A percentile compares a stretch with the other conserved stretches of the same genome.
These are phyloP conservation scores for Sylvia atricapilla DNA, from an alignment of 2,113 vertebrate genomes.

Conservation along the genomic window DNA sequence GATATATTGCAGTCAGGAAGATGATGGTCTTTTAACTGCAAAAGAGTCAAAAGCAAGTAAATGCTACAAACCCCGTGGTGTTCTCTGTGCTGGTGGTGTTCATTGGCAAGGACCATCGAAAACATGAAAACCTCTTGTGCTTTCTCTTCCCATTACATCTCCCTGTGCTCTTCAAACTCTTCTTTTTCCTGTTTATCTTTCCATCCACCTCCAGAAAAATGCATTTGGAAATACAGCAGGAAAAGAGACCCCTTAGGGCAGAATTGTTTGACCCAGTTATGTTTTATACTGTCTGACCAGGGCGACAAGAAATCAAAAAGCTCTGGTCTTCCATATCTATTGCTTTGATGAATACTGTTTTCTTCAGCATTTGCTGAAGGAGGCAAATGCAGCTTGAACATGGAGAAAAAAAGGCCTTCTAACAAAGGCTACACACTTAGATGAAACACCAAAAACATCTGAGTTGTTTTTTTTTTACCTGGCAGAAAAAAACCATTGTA, in stretches of 20 bases:
- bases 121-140: background rate
- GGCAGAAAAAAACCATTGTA: background rate
- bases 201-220: background rate
- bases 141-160: background rate
- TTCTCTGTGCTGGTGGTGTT: background rate
- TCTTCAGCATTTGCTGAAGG: background rate
- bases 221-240: background rate
- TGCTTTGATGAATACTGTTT: background rate
- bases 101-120: background rate
- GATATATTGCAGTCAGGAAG: background rate
- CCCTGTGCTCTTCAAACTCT: background rate
- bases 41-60: background rate
- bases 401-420: background rate
- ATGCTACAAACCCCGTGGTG: rapidly evolving
- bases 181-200: background rate
- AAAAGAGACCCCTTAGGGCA: background rate
- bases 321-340: background rate
- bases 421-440: background rate
- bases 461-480: background rate
- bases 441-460: background rate
- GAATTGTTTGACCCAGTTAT: background rate
- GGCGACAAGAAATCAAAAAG: background rate
- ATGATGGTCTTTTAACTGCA: background rate
- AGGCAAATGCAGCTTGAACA: background rate
- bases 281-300: background rate